Percentiles rank a stretch among this genome's conserved stretches.
Evolutionary conservation across 2,797 vertebrate species (phyloP).

Genomic region (Ctenopoma kingsleyae): DNA sequence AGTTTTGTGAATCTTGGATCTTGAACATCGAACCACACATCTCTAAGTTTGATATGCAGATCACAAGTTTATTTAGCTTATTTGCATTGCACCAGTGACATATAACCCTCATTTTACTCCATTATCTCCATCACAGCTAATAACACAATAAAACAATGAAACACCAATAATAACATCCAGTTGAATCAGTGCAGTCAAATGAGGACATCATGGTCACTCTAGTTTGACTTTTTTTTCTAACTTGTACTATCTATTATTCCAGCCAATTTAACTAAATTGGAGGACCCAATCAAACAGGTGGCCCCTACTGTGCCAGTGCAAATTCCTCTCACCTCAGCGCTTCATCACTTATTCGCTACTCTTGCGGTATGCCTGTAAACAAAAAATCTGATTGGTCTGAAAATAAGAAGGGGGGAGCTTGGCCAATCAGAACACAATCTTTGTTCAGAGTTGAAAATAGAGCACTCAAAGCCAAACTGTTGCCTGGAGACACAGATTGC

Average conservation of each 20-base stretch:
- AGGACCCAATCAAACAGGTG: constrained; percentile 50
- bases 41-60: constrained; percentile 49
- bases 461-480: constrained; percentile 74
- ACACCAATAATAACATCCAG: constrained; percentile 44
- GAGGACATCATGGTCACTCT: not conserved
- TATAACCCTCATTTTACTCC: constrained; percentile 20
- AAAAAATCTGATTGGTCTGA: constrained; percentile 58
- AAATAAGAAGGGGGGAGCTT: constrained; percentile 35
- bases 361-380: constrained; percentile 42
- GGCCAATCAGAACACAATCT: constrained; percentile 68
- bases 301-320: constrained; percentile 50
- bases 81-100: constrained; percentile 25
- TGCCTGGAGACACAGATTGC: constrained; percentile 78
- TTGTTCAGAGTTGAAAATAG: constrained; percentile 72
- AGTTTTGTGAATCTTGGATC: not conserved
- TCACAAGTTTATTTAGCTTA: constrained; percentile 65
- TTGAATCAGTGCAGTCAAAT: constrained; percentile 18
- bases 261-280: constrained; percentile 17
- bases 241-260: constrained; percentile 11
- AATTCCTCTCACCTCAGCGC: constrained; percentile 42
- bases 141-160: constrained; percentile 48
- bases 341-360: constrained; percentile 26
- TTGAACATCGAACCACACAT: constrained; percentile 6
- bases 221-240: constrained; percentile 5
- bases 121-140: constrained; percentile 21